These are phyloP conservation scores for Oreochromis spilurus DNA, from an alignment of 2,113 vertebrate species.

Conservation along the genomic window DNA sequence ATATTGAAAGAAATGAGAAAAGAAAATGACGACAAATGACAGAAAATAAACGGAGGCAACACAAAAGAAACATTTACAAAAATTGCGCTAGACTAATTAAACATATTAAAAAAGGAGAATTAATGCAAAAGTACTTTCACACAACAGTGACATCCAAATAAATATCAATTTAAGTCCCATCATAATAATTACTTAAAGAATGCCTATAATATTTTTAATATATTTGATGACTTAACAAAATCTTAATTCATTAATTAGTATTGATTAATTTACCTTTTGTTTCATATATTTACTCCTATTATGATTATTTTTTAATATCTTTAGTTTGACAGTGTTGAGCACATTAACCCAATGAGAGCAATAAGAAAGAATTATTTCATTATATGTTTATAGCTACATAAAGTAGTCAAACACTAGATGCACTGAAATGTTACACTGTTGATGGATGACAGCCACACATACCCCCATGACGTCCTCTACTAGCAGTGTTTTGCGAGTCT, in stretches of 20 bases:
- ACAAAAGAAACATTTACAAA: neutral
- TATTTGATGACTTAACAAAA: neutral
- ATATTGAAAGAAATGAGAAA: neutral
- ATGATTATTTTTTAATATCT: neutral
- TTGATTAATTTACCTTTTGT: neutral
- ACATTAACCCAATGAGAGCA: neutral
- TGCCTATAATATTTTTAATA: neutral
- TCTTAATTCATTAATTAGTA: neutral
- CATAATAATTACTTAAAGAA: neutral
- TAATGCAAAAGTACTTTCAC: neutral
- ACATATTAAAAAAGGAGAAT: neutral
- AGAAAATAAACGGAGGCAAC: neutral
- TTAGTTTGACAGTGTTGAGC: neutral
- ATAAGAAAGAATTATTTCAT: neutral
- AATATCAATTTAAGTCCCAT: neutral
- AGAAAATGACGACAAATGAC: neutral
- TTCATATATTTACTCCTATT: neutral
- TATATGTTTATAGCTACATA: neutral
- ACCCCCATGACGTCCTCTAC: slow-evolving; percentile 95
- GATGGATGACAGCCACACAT: slow-evolving; percentile 64
- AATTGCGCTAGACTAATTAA: neutral
- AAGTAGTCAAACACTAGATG: neutral
- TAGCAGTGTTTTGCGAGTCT: slow-evolving; percentile 89
- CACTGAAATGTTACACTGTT: neutral
- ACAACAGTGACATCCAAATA: neutral